These are phyloP conservation scores for Ormyrus labotus DNA, from an alignment of 2,888 invertebrate species.

Conservation along the genomic window DNA sequence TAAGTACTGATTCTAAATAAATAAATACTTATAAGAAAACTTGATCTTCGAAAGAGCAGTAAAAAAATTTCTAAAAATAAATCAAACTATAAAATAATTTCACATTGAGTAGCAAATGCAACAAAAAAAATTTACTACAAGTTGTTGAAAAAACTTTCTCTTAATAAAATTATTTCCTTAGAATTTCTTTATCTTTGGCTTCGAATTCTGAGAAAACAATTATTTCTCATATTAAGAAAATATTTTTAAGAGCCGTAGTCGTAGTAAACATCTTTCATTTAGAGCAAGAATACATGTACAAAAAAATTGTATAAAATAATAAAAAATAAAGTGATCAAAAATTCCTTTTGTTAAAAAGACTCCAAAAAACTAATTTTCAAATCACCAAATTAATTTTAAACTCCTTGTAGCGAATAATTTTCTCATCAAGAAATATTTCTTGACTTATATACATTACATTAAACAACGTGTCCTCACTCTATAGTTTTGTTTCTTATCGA, in stretches of 20 bases:
- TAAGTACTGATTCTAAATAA: slow-evolving; percentile 50
- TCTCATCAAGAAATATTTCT: slow-evolving; percentile 48
- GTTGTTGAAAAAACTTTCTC: slow-evolving; percentile 32
- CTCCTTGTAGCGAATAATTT: slow-evolving; percentile 33
- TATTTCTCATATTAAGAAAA: slow-evolving; percentile 40
- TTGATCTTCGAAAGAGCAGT: slow-evolving; percentile 5
- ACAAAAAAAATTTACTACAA: slow-evolving; percentile 32
- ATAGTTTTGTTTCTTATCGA: slow-evolving; percentile 76
- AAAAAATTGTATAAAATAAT: slow-evolving; percentile 27
- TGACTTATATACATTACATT: slow-evolving; percentile 48
- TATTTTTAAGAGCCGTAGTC: slow-evolving; percentile 8
- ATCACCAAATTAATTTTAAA: slow-evolving; percentile 33
- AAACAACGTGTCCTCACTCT: slow-evolving; percentile 21
- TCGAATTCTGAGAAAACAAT: slow-evolving; percentile 53
- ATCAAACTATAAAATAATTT: slow-evolving; percentile 44
- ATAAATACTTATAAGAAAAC: slow-evolving; percentile 44
- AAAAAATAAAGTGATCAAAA: slow-evolving; percentile 37
- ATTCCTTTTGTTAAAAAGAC: slow-evolving; percentile 18
- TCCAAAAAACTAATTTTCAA: slow-evolving; percentile 49
- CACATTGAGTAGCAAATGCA: neutral
- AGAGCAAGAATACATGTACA: neutral
- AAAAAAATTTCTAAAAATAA: slow-evolving; percentile 48
- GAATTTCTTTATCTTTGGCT: slow-evolving; percentile 52
- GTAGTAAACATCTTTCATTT: slow-evolving; percentile 40
- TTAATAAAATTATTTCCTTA: slow-evolving; percentile 49